Percentiles rank a stretch among this genome's conserved stretches.
Conservation (phyloP, 2,797 vertebrate species). For the Xenops minutus region DNA sequence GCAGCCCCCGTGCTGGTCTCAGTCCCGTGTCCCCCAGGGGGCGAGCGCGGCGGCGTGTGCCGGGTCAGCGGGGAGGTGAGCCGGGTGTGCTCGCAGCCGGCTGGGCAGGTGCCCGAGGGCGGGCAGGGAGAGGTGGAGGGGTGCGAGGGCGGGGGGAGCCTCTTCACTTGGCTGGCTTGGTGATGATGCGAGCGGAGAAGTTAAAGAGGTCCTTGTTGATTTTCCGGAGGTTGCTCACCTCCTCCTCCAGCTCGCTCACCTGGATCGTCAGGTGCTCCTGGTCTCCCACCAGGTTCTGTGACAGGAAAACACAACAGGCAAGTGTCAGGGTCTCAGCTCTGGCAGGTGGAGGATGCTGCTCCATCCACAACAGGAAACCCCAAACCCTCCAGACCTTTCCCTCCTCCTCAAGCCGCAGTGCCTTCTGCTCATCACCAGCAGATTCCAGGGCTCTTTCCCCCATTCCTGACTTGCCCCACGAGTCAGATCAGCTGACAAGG, state of each 20-base stretch:
- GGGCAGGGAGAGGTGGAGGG: conserved; percentile 13
- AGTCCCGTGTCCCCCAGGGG: background rate
- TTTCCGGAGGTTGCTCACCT: conserved; percentile 90
- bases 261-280: conserved; percentile 90
- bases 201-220: conserved; percentile 95
- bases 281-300: conserved; percentile 86
- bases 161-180: conserved; percentile 79
- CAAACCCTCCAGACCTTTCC: background rate
- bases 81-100: background rate
- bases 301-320: background rate
- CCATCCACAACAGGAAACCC: background rate
- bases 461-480: fast-evolving
- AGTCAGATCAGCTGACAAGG: no score
- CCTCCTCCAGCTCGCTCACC: conserved; percentile 90
- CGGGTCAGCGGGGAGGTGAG: background rate
- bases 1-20: background rate
- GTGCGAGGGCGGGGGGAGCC: background rate
- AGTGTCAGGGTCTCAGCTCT: background rate
- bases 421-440: background rate
- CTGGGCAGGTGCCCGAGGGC: background rate
- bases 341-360: background rate
- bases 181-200: conserved; percentile 90
- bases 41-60: background rate
- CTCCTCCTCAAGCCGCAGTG: background rate
- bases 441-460: background rate